Evolutionary conservation across 2,113 vertebrate species (phyloP).

Genomic region (Parus major): DNA sequence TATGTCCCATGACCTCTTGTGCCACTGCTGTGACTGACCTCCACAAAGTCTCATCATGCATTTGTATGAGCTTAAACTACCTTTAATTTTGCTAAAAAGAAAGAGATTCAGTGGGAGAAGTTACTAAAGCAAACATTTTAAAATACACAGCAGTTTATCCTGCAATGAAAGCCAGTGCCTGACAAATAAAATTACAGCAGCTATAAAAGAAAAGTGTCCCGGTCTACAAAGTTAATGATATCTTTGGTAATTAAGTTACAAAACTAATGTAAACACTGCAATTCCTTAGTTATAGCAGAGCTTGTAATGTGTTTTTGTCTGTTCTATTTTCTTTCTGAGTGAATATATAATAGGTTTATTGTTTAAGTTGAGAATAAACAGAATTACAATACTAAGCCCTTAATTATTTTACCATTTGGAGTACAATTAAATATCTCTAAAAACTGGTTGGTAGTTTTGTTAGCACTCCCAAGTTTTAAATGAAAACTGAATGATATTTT

Average conservation of each 20-base stretch:
- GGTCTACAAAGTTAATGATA: slow-evolving; percentile 48
- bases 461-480: slow-evolving; percentile 38
- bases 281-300: slow-evolving; percentile 25
- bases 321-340: slow-evolving; percentile 48
- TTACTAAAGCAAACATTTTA: slow-evolving; percentile 1
- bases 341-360: slow-evolving; percentile 56
- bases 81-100: not conserved
- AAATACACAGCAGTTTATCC: slow-evolving; percentile 36
- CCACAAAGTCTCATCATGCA: not conserved
- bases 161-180: slow-evolving; percentile 19
- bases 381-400: slow-evolving; percentile 38
- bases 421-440: slow-evolving; percentile 38
- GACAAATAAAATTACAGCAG: slow-evolving; percentile 55
- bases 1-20: not conserved
- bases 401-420: slow-evolving; percentile 67
- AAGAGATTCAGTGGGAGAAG: not conserved
- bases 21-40: not conserved
- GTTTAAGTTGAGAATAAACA: slow-evolving; percentile 57
- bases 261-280: slow-evolving; percentile 32
- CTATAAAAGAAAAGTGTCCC: slow-evolving; percentile 55
- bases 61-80: not conserved
- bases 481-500: slow-evolving; percentile 32
- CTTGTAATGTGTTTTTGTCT: slow-evolving; percentile 18
- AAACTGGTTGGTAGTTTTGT: slow-evolving; percentile 29
- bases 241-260: slow-evolving; percentile 60